Evolutionary conservation across 2,888 invertebrate genomes (phyloP).

Genomic region (Cremastinae sp.): DNA sequence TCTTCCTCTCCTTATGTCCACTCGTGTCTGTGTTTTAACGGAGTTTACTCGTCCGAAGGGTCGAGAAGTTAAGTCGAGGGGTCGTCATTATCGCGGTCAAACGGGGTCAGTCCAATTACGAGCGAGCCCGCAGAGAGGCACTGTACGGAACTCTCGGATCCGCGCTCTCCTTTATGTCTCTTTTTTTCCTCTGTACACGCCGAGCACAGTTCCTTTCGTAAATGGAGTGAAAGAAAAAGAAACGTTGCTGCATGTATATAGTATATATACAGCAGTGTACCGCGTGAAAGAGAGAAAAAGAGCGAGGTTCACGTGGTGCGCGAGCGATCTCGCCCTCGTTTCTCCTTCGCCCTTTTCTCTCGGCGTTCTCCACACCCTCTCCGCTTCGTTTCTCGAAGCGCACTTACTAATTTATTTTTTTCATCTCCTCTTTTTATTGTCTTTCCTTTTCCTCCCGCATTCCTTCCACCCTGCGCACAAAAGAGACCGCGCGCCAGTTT

Average conservation of each 20-base stretch:
- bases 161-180: slow-evolving; percentile 33
- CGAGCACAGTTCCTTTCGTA: slow-evolving; percentile 23
- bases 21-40: slow-evolving; percentile 26
- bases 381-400: slow-evolving; percentile 34
- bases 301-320: slow-evolving; percentile 37
- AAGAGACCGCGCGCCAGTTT: slow-evolving; percentile 49
- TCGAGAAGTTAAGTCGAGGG: slow-evolving; percentile 64
- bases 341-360: slow-evolving; percentile 3
- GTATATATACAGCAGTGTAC: no score
- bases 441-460: slow-evolving; percentile 10
- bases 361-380: no score
- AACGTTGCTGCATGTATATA: no score
- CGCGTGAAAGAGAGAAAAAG: slow-evolving; percentile 14
- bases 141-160: slow-evolving; percentile 42
- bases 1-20: slow-evolving; percentile 49
- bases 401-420: slow-evolving; percentile 54
- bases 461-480: slow-evolving; percentile 45
- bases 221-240: slow-evolving; percentile 35
- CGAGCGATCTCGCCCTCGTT: slow-evolving; percentile 45
- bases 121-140: slow-evolving; percentile 48
- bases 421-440: slow-evolving; percentile 17
- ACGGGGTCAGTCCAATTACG: slow-evolving; percentile 76
- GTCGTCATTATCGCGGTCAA: slow-evolving; percentile 76
- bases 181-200: slow-evolving; percentile 13
- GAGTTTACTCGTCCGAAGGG: slow-evolving; percentile 58